Percentiles rank a stretch among this genome's conserved stretches.
phyloP scores from a whole-genome alignment of 1,140 invertebrate genomes.

The Holcopasites calliopsidis region DNA sequence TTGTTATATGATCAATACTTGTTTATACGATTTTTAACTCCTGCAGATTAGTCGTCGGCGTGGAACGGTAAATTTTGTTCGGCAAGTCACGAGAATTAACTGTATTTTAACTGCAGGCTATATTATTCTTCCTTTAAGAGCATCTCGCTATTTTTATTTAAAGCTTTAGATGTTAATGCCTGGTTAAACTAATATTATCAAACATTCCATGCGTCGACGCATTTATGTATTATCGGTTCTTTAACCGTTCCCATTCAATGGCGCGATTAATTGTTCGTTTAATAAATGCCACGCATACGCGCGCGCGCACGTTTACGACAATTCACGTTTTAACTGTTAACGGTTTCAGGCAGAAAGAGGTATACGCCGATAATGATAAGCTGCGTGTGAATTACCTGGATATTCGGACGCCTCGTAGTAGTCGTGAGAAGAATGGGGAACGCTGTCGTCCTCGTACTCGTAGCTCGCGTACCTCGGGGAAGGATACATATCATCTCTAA shows the following conservation, averaged over 20 bases:
- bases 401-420: slow-evolving; percentile 77
- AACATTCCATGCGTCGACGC: not conserved
- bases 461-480: slow-evolving; percentile 71
- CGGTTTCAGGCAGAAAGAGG: not conserved
- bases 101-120: not conserved
- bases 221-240: slow-evolving; percentile 6
- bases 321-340: slow-evolving; percentile 11
- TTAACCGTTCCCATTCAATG: not conserved
- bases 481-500: slow-evolving; percentile 71
- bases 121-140: slow-evolving; percentile 26
- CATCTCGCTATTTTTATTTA: slow-evolving; percentile 25
- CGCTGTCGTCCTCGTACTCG: slow-evolving; percentile 76
- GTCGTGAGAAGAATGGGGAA: slow-evolving; percentile 74
- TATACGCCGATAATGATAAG: not conserved
- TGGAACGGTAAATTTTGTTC: not conserved
- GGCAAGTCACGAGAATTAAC: not conserved
- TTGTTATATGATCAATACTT: too few species aligned
- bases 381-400: slow-evolving; percentile 70
- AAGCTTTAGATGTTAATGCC: slow-evolving; percentile 17
- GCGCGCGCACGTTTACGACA: not conserved
- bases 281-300: not conserved
- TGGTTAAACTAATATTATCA: slow-evolving; percentile 20
- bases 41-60: not conserved
- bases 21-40: too few species aligned
- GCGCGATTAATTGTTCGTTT: not conserved